Evolutionary conservation across 1,140 invertebrate genomes (phyloP), one percentile per base, ranked within the genome.

Genomic region (Ceratitis capitata): DNA sequence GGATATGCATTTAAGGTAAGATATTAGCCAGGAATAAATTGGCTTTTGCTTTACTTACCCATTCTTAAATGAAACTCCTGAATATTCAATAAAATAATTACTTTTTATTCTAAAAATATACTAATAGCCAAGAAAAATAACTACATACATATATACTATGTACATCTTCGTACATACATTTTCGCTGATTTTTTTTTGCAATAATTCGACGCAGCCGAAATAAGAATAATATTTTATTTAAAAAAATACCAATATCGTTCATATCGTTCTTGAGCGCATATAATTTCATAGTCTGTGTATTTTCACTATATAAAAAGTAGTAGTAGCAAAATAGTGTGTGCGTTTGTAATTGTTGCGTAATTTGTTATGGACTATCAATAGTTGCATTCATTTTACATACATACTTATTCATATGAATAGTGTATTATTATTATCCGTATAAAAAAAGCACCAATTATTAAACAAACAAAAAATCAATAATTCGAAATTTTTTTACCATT

Each of bases 241-340:
- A 61, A 61, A 61, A 61, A 56, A 56, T 56, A 56, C 51, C 51
- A 56, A 56, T n/a, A 56, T n/a, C n/a, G 51, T 56, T 56, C 9
- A n/a, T 5, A 23, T 56, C 51, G 7, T 32, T 47, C 14, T 61
- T 61, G 58, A 61, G 58, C 58, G 58, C 58, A 61, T 26, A 29
- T 61, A 61, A 26, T 32, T 61, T 5, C 19, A 23, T 56, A 14
- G 39, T 69, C 2, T 69, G 39, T 39, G 35, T 35, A 69, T 42
- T 12, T n/a, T n/a, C n/a, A n/a, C n/a, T 69, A 39, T 39, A 35
- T 69, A 61, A 29, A 61, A 29, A 39, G 4, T 39, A 35, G 29
- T 69, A 69, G 64, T 69, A 69, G 64, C 64, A 69, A 69, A 69
- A 69, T 69, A 19, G 16, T 69, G 35, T 69, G 64, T 69, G 64